Evolutionary conservation across 2,888 invertebrate genomes (phyloP), one percentile per base, ranked within the genome.

Genomic region (Sussaba pulchella): DNA sequence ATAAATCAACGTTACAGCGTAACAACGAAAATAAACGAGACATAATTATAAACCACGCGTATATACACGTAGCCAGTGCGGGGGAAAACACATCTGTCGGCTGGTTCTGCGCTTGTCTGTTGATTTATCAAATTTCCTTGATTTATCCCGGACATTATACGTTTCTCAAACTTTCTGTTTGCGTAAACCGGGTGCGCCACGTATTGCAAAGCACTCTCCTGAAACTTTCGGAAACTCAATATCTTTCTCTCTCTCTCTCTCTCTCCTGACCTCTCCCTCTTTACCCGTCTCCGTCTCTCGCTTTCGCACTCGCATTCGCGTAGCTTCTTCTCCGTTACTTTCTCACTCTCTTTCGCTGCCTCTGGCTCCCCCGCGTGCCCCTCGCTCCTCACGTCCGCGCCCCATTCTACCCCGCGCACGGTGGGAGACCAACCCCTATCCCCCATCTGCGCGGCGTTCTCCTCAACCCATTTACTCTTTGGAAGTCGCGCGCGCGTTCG

Each of bases 41-140:
- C 39, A 70, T 81, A 81, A 81, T 81, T 81, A 81, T 54, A 47
- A n/a, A n/a, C n/a, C 50, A 69, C 50, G 47, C 70, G 47, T 43
- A 67, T 70, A 78, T 83, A 78, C 85, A 84, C 77, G 75, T 80
- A 74, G 78, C 67, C 75, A 70, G 54, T 36, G 45, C 24, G 59
- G 14, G 59, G 14, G 43, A 17, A 17, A 31, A 41, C 24, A 63
- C 54, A 69, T 69, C 57, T 61, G 50, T 54, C 52, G 63, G 17
- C 76, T 63, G 45, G 67, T 76, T 82, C 26, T 45, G 75, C 73
- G 26, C 54, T 66, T 73, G 73, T 76, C 81, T 86, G 87, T 89
- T 88, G 89, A 89, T 88, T 89, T 88, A 88, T 89, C 87, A 88
- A 90, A 89, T 91, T 89, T 89, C 85, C 87, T 88, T 89, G 88